These are phyloP conservation scores for Pollenia amentaria DNA, from an alignment of 2,888 invertebrate species.

Conservation along the genomic window DNA sequence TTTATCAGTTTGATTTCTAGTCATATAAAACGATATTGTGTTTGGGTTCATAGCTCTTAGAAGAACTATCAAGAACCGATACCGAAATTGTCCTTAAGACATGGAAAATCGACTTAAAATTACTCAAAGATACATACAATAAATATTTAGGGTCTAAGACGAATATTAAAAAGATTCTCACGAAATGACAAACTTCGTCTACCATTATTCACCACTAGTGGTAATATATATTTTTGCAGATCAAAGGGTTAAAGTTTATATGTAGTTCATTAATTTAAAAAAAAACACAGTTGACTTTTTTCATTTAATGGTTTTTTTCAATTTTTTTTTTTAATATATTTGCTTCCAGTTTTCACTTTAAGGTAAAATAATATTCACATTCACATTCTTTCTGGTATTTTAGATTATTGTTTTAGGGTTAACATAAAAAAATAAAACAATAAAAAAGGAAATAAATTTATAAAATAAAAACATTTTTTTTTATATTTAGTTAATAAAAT, in stretches of 20 bases:
- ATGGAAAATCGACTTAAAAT: no score
- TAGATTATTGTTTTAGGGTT: slow-evolving; percentile 57
- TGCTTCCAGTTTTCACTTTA: slow-evolving; percentile 62
- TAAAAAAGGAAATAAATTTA: slow-evolving; percentile 47
- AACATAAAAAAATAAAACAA: slow-evolving; percentile 51
- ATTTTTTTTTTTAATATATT: slow-evolving; percentile 60
- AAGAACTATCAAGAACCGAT: no score
- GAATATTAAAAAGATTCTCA: background rate
- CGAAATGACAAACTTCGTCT: no score
- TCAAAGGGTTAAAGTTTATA: no score
- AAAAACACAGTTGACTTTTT: slow-evolving; percentile 40
- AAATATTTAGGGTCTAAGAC: no score
- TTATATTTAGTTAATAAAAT: slow-evolving; percentile 40
- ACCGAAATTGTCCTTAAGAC: no score
- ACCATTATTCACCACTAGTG: no score
- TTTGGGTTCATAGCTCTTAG: no score
- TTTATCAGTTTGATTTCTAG: no score
- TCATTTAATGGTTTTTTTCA: slow-evolving; percentile 56
- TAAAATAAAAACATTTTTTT: slow-evolving; percentile 51
- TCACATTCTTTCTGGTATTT: slow-evolving; percentile 54
- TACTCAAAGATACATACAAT: no score
- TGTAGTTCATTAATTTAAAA: background rate
- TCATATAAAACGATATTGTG: no score
- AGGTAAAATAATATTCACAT: slow-evolving; percentile 61
- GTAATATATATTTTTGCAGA: no score